Evolutionary conservation across 2,797 vertebrate genomes (phyloP), one percentile per base, ranked within the genome.

Genomic region (Toxotes lorentzi): DNA sequence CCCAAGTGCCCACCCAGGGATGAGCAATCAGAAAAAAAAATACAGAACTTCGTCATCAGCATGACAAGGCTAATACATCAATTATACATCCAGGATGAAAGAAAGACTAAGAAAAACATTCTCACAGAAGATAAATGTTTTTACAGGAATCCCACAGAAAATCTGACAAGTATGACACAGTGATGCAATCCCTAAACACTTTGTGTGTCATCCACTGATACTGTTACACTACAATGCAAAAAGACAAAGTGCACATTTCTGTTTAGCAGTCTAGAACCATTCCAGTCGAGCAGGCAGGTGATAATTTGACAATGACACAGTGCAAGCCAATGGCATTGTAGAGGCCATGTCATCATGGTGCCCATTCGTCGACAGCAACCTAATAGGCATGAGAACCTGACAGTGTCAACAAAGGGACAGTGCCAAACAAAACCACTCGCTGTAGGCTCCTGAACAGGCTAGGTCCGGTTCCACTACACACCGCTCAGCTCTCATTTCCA

Each of bases 341-440:
- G 7, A 5, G 54, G 30, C 32, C 69, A 74, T 67, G 70, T 81
- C 79, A 72, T 69, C 67, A 6, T 1, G 14, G 67, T 84, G 82
- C 72, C 78, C 53, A 66, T 45, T 82, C 41, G n/a, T 58, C 34
- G n/a, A 78, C 78, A 84, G 86, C 70, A 86, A 89, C 81, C 73
- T 78, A 90, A 93, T 87, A 91, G 78, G 84, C 87, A 84, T 90
- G 91, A 86, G 83, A 93, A 88, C 63, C 75, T 68, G 66, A 54
- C 84, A 70, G 67, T 65, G 66, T 89, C 86, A 91, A 94, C 86
- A 89, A 87, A 70, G 53, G 73, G 85, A 70, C 51, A 3, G 73
- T 69, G 90, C 84, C 88, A 92, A 91, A 88, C 89, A 83, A 92
- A 91, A 90, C 80, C 48, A 82, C 65, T 88, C 79, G 68, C 77